A percentile compares a stretch with the other conserved stretches of the same genome.
Evolutionary conservation across 1,140 invertebrate species (phyloP).

Genomic region (Zaprionus ghesquierei): DNA sequence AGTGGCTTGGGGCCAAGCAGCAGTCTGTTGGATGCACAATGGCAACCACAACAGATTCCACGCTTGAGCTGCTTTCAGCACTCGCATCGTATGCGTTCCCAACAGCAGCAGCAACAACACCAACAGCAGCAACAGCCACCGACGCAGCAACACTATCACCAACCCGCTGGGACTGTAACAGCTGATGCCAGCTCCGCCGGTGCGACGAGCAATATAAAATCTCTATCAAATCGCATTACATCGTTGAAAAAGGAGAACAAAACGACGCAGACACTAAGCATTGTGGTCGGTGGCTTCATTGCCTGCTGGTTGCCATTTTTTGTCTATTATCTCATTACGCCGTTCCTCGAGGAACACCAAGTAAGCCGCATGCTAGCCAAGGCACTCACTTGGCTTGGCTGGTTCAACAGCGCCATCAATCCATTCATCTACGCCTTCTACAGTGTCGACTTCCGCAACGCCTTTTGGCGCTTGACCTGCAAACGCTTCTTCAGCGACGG

Average conservation of each 20-base stretch:
- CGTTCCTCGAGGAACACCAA: conserved; percentile 86
- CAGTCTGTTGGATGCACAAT: conserved; percentile 65
- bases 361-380: conserved; percentile 88
- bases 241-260: conserved; percentile 90
- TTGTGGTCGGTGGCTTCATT: conserved; percentile 96
- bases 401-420: conserved; percentile 95
- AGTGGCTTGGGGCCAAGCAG: conserved; percentile 68
- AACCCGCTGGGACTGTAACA: conserved; percentile 3
- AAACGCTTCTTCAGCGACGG: conserved; percentile 83
- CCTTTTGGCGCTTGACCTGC: conserved; percentile 91
- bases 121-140: conserved; percentile 39
- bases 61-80: neutral
- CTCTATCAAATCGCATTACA: conserved; percentile 84
- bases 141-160: conserved; percentile 53
- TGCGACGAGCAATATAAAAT: conserved; percentile 55
- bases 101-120: conserved; percentile 9
- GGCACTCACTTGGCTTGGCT: conserved; percentile 94
- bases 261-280: conserved; percentile 94
- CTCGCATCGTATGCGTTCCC: conserved; percentile 19
- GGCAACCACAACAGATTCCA: conserved; percentile 44
- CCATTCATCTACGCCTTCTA: conserved; percentile 95
- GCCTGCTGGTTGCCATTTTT: conserved; percentile 96
- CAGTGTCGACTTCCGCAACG: conserved; percentile 91
- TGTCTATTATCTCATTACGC: conserved; percentile 91
- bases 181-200: conserved; percentile 19